These are phyloP conservation scores for Campoletis raptor DNA, from an alignment of 2,888 invertebrate species.

Conservation along the genomic window DNA sequence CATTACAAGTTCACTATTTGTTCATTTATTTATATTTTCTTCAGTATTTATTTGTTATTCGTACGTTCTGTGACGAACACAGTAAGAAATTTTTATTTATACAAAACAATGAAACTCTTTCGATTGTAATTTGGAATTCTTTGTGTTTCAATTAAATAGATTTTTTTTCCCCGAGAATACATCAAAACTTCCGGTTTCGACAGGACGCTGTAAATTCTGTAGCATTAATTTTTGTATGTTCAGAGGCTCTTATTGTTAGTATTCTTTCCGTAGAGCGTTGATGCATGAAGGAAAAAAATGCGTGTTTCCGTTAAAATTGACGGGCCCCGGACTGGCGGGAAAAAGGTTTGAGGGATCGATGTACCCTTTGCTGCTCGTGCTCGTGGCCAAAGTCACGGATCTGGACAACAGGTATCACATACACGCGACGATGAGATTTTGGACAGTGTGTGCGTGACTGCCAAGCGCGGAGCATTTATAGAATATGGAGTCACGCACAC, in stretches of 20 bases:
- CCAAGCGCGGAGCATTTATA: constrained; percentile 64
- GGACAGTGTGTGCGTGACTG: constrained; percentile 12
- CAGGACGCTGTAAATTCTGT: neutral
- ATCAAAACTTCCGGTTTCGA: neutral
- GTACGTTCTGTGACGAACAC: neutral
- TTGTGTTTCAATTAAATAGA: neutral
- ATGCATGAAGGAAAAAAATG: neutral
- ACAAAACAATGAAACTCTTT: neutral
- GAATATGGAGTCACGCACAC: constrained; percentile 35
- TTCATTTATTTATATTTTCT: neutral
- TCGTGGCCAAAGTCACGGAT: constrained; percentile 43
- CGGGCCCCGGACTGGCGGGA: neutral
- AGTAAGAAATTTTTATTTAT: neutral
- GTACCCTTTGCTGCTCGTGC: constrained; percentile 39
- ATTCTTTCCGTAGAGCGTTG: neutral
- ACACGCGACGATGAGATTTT: constrained; percentile 15
- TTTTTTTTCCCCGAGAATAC: neutral
- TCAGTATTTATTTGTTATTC: neutral
- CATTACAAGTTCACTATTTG: neutral
- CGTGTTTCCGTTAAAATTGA: constrained; percentile 9
- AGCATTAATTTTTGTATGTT: neutral
- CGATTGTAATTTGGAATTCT: too few relatives aligned
- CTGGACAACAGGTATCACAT: constrained; percentile 57
- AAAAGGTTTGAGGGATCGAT: constrained; percentile 59
- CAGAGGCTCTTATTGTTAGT: neutral